A percentile compares a stretch with the other conserved stretches of the same genome.
Evolutionary conservation across 1,140 invertebrate genomes (phyloP).

Genomic region (Drosophila chauvacae): DNA sequence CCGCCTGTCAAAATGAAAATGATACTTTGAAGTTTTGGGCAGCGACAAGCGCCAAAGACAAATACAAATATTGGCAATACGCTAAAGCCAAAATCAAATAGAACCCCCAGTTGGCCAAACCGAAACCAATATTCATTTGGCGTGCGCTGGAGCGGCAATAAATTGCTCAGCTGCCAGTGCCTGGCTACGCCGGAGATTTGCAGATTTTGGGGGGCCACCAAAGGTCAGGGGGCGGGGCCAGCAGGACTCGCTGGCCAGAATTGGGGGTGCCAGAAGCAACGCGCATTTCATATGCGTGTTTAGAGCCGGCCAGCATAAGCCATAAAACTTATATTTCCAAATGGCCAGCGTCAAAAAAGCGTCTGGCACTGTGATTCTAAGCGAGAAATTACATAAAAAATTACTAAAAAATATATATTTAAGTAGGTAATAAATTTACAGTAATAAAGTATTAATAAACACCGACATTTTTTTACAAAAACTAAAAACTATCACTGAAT

Average conservation of each 20-base stretch:
- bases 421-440: background rate
- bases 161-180: conserved; percentile 63
- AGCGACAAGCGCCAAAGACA: conserved; percentile 64
- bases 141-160: conserved; percentile 72
- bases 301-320: conserved; percentile 63
- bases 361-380: conserved; percentile 15
- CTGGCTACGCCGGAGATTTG: conserved; percentile 37
- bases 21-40: conserved; percentile 68
- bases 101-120: conserved; percentile 55
- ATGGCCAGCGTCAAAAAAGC: conserved; percentile 23
- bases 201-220: conserved; percentile 25
- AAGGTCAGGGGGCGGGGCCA: conserved; percentile 8
- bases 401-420: background rate
- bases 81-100: conserved; percentile 78
- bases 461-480: no score
- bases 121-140: conserved; percentile 76
- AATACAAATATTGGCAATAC: conserved; percentile 81
- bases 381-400: no score
- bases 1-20: conserved; percentile 61
- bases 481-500: background rate
- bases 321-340: conserved; percentile 70
- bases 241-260: background rate
- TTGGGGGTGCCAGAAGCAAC: conserved; percentile 1
- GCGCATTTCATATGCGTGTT: conserved; percentile 54
- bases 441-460: background rate